phyloP scores from a whole-genome alignment of 2,797 vertebrate genomes.

The Argya squamiceps region DNA sequence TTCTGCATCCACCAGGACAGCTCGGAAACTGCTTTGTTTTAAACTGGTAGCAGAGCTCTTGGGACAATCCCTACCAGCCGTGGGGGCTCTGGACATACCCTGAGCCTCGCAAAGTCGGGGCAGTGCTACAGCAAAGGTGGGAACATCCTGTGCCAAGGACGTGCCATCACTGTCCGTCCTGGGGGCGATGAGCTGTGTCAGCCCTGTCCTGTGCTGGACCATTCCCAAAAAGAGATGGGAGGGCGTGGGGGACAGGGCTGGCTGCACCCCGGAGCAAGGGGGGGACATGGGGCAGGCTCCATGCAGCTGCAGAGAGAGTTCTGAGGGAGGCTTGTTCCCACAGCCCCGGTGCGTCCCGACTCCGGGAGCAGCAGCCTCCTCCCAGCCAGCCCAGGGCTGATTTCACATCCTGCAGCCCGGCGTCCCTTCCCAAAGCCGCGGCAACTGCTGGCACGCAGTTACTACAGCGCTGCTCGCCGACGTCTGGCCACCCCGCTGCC shows the following conservation, averaged over 20 bases:
- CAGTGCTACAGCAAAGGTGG: background rate
- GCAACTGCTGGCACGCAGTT: background rate
- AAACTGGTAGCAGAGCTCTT: background rate
- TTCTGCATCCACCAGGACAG: background rate
- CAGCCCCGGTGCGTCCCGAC: background rate
- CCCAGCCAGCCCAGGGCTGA: background rate
- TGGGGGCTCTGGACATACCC: accelerated
- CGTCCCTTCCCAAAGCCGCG: background rate
- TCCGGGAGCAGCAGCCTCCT: background rate
- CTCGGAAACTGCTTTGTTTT: background rate
- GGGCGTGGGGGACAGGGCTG: background rate
- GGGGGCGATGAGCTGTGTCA: background rate
- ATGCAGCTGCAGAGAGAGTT: background rate
- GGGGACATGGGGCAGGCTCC: accelerated
- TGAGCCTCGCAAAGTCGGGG: accelerated
- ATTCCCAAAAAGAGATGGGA: background rate
- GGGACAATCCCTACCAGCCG: background rate
- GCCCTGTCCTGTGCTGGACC: background rate
- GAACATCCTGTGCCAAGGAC: background rate
- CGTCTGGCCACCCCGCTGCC: background rate
- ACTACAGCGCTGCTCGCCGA: accelerated
- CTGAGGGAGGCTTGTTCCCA: background rate
- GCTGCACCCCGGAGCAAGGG: accelerated
- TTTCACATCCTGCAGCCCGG: background rate
- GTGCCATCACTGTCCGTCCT: accelerated